phyloP scores from a whole-genome alignment of 1,140 invertebrate genomes.

The Helicoverpa armigera region DNA sequence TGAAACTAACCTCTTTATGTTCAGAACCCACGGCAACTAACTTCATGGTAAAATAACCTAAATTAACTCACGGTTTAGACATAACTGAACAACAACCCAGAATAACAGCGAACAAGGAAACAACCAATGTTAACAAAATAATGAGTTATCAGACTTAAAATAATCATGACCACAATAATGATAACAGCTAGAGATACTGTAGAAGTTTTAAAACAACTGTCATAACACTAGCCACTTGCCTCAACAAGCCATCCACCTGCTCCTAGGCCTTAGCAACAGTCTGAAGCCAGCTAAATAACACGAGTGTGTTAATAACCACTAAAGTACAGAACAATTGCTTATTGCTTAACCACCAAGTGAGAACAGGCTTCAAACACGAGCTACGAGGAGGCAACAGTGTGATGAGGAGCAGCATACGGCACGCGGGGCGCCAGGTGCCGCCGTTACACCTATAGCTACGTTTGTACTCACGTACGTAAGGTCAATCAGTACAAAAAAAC shows the following conservation, averaged over 20 bases:
- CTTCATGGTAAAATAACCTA: slow-evolving; percentile 6
- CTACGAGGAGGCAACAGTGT: slow-evolving; percentile 39
- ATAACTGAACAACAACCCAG: slow-evolving; percentile 5
- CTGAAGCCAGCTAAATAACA: slow-evolving; percentile 26
- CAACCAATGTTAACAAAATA: slow-evolving; percentile 9
- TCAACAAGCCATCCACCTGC: not conserved
- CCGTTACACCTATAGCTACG: slow-evolving; percentile 62
- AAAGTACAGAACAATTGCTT: slow-evolving; percentile 27
- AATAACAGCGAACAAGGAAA: slow-evolving; percentile 17
- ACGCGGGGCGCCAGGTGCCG: slow-evolving; percentile 55
- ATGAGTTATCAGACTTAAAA: slow-evolving; percentile 15
- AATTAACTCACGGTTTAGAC: not conserved
- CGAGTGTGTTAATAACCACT: slow-evolving; percentile 38
- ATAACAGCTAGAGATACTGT: slow-evolving; percentile 16
- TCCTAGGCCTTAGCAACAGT: slow-evolving; percentile 39
- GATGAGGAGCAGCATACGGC: slow-evolving; percentile 59
- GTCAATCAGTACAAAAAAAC: slow-evolving; percentile 69
- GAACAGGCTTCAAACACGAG: slow-evolving; percentile 17
- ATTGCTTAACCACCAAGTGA: slow-evolving; percentile 30
- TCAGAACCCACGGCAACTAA: not conserved
- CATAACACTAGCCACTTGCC: slow-evolving; percentile 18
- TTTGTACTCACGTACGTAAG: slow-evolving; percentile 66
- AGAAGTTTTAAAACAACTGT: slow-evolving; percentile 23
- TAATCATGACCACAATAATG: slow-evolving; percentile 16
- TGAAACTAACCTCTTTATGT: not conserved